These are phyloP conservation scores for Entomobrya proxima DNA, from an alignment of 2,888 invertebrate species.

Conservation along the genomic window DNA sequence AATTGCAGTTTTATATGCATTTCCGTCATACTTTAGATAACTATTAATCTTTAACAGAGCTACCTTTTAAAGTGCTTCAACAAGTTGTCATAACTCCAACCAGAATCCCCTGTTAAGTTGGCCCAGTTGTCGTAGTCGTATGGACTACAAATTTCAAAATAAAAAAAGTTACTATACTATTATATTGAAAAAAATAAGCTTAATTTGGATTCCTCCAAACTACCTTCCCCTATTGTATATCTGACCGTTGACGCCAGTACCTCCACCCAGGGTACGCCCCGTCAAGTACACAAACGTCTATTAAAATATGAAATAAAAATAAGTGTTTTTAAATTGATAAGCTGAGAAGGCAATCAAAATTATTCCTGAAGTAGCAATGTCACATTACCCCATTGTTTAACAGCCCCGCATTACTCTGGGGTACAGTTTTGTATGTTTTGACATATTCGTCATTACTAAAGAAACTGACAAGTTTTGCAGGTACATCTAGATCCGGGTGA, in stretches of 20 bases:
- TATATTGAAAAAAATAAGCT: too few relatives aligned
- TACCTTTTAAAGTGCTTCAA: neutral
- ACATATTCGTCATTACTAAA: neutral
- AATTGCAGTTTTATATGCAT: too few relatives aligned
- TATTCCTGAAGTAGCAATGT: neutral
- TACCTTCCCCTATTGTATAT: neutral
- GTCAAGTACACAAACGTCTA: neutral
- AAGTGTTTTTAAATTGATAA: neutral
- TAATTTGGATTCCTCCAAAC: too few relatives aligned
- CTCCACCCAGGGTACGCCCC: neutral
- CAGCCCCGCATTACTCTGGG: neutral
- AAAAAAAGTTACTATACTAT: too few relatives aligned
- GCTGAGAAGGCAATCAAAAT: neutral
- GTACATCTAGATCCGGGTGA: neutral
- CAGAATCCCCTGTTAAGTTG: neutral
- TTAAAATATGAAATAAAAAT: neutral
- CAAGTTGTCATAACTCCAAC: neutral
- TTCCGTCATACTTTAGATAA: neutral
- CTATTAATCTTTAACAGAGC: too few relatives aligned
- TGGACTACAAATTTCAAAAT: too few relatives aligned
- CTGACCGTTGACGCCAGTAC: neutral
- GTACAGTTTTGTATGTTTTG: neutral
- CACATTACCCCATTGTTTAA: neutral
- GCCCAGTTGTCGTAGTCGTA: slow-evolving; percentile 21
- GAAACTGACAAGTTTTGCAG: neutral